Conservation (phyloP, 2,888 invertebrate species). For the Polydrusus cervinus region DNA sequence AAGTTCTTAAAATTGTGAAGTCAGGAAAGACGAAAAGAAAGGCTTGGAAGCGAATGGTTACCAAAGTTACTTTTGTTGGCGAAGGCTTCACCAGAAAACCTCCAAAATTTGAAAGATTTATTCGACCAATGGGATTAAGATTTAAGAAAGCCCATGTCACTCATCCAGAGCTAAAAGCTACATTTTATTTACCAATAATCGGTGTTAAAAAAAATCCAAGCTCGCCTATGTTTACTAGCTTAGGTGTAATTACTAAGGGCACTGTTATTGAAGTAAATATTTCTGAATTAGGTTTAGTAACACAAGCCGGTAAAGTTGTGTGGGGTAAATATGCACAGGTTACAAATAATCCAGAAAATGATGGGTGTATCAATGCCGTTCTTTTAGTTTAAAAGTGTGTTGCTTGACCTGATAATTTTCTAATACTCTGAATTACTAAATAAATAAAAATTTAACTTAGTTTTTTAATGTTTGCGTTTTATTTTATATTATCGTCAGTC, state of each 20-base stretch:
- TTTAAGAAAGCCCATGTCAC: conserved; percentile 99
- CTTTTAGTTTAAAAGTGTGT: conserved; percentile 84
- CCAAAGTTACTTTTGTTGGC: conserved; percentile 98
- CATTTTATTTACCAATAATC: conserved; percentile 97
- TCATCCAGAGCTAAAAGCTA: conserved; percentile 98
- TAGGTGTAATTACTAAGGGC: conserved; percentile 99
- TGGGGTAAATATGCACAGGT: conserved; percentile 99
- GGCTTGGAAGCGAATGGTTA: conserved; percentile 99
- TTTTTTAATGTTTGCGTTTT: neutral
- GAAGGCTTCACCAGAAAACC: conserved; percentile 99
- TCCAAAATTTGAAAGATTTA: conserved; percentile 98
- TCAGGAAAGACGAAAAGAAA: conserved; percentile 95
- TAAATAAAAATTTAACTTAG: neutral
- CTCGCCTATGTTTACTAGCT: conserved; percentile 95
- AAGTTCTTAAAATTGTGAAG: conserved; percentile 94
- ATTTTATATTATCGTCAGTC: neutral
- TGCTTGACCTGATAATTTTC: conserved; percentile 35
- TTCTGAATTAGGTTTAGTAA: conserved; percentile 97
- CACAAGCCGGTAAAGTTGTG: conserved; percentile 98
- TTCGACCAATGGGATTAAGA: conserved; percentile 96
- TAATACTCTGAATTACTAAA: neutral
- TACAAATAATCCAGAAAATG: conserved; percentile 99
- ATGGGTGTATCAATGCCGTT: conserved; percentile 99
- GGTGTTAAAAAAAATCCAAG: conserved; percentile 99
- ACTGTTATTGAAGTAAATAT: conserved; percentile 98